A percentile compares a stretch with the other conserved stretches of the same genome.
phyloP scores from a whole-genome alignment of 2,888 invertebrate species.

The Chloroclystis v-ata region DNA sequence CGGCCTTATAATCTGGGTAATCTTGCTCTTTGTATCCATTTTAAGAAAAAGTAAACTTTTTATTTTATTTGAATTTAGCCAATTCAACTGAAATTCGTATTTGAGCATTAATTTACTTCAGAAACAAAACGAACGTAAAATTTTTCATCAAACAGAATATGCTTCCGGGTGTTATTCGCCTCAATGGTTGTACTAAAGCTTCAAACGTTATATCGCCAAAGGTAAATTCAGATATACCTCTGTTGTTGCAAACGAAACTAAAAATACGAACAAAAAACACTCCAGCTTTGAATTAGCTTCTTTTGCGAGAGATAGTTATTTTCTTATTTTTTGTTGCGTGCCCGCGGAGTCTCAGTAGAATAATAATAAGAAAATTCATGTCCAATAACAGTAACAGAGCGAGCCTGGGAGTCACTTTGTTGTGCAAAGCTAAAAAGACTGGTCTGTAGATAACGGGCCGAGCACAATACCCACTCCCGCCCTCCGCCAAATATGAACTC shows the following conservation, averaged over 20 bases:
- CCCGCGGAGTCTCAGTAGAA: slow-evolving; percentile 9
- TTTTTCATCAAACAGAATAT: slow-evolving; percentile 20
- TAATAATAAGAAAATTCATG: slow-evolving; percentile 31
- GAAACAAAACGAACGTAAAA: slow-evolving; percentile 24
- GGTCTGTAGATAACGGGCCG: slow-evolving; percentile 65
- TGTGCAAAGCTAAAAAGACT: slow-evolving; percentile 65
- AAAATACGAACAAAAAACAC: slow-evolving; percentile 1
- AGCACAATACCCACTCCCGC: slow-evolving; percentile 54
- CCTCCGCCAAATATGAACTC: slow-evolving; percentile 67
- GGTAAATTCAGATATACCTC: not conserved
- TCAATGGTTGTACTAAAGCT: not conserved
- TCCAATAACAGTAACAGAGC: slow-evolving; percentile 46
- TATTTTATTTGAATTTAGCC: slow-evolving; percentile 58
- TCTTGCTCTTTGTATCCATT: slow-evolving; percentile 67
- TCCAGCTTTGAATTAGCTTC: slow-evolving; percentile 5
- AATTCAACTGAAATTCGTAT: slow-evolving; percentile 32
- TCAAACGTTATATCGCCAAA: not conserved
- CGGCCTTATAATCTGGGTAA: slow-evolving; percentile 68
- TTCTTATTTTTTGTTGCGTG: slow-evolving; percentile 15
- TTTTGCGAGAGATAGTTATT: slow-evolving; percentile 10
- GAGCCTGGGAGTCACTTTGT: slow-evolving; percentile 48
- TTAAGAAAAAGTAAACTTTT: slow-evolving; percentile 69
- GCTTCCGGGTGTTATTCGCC: slow-evolving; percentile 4
- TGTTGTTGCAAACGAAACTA: slow-evolving; percentile 4
- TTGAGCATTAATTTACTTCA: slow-evolving; percentile 29